These are phyloP conservation scores for Poecile montanus DNA, from an alignment of 2,797 vertebrate genomes.

Conservation along the genomic window DNA sequence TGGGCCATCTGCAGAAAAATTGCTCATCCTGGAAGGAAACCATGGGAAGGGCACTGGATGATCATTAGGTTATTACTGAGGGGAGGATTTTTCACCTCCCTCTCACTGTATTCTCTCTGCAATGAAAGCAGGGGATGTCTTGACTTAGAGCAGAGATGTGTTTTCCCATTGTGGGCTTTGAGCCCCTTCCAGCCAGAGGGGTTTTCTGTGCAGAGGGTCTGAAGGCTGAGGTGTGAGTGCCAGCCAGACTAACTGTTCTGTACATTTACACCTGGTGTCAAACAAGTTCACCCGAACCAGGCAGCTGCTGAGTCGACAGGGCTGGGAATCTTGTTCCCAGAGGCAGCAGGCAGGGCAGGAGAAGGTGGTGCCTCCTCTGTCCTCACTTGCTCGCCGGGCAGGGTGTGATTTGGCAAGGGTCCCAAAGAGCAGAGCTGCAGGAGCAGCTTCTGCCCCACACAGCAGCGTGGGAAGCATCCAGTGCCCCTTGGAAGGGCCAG, in stretches of 20 bases:
- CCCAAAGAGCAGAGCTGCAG: neutral
- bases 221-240: neutral
- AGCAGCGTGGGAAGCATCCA: neutral
- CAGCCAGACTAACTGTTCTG: neutral
- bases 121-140: neutral
- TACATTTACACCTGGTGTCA: neutral
- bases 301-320: constrained; percentile 39
- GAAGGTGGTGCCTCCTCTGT: constrained; percentile 4
- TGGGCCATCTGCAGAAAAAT: neutral
- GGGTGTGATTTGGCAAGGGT: neutral
- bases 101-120: neutral
- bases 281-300: constrained; percentile 26
- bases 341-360: constrained; percentile 5
- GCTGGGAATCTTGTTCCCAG: constrained; percentile 46
- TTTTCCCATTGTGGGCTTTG: neutral
- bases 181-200: neutral
- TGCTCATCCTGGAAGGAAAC: neutral
- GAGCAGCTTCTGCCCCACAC: neutral
- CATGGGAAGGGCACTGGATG: neutral
- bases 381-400: neutral
- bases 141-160: neutral
- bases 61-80: neutral
- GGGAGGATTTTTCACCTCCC: neutral
- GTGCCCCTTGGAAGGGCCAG: neutral
- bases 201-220: neutral